Evolutionary conservation across 2,797 vertebrate species (phyloP).

Genomic region (Chaetophractus vellerosus): DNA sequence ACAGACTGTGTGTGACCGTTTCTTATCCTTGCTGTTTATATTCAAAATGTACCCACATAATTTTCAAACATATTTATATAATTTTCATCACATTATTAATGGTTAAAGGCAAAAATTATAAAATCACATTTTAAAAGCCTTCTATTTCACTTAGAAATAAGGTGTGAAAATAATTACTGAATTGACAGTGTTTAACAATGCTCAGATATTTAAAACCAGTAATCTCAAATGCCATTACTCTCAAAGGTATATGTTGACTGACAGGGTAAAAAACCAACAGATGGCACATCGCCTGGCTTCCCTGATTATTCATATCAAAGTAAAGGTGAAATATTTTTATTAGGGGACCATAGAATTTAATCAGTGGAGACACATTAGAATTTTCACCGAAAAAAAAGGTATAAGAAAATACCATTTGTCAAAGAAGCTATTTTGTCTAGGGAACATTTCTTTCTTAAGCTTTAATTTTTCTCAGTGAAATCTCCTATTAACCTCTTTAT

Average conservation of each 20-base stretch:
- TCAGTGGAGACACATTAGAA: not conserved
- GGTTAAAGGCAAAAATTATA: not conserved
- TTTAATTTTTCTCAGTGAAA: constrained; percentile 69
- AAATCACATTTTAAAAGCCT: not conserved
- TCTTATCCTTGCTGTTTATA: constrained; percentile 1
- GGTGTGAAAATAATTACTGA: not conserved
- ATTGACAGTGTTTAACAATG: not conserved
- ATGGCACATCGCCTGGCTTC: not conserved
- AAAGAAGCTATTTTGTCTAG: not conserved
- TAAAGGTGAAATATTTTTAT: constrained; percentile 39
- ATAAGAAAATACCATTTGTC: constrained; percentile 55
- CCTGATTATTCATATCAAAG: constrained; percentile 48
- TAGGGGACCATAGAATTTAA: constrained; percentile 23
- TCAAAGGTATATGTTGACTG: constrained; percentile 45
- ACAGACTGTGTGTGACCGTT: not conserved
- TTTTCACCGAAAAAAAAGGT: constrained; percentile 37
- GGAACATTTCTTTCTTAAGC: constrained; percentile 40
- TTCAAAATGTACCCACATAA: not conserved
- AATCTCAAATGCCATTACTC: not conserved
- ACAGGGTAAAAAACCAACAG: not conserved
- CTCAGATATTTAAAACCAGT: constrained; percentile 11
- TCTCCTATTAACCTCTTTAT: constrained; percentile 65
- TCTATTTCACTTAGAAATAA: not conserved
- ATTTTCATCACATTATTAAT: not conserved
- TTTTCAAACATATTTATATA: not conserved